Evolutionary conservation across 2,113 vertebrate genomes (phyloP).

Genomic region (Dromiciops gliroides): DNA sequence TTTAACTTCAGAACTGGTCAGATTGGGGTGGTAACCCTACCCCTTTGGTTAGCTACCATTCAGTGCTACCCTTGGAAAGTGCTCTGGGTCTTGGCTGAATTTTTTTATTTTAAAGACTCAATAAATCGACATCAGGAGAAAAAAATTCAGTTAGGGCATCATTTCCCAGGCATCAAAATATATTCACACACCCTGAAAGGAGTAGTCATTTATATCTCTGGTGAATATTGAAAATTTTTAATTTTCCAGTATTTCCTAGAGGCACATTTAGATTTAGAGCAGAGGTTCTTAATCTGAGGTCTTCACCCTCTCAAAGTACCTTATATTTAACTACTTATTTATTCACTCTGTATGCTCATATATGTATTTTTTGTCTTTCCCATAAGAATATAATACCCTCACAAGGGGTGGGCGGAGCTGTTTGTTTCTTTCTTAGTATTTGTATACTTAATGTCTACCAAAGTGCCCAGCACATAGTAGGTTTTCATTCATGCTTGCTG

Average conservation of each 20-base stretch:
- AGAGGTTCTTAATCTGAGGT: not conserved
- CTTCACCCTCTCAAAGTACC: not conserved
- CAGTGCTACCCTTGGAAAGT: not conserved
- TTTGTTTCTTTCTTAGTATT: not conserved
- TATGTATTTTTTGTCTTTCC: not conserved
- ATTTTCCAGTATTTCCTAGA: not conserved
- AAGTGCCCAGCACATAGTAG: not conserved
- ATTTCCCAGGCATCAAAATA: not conserved
- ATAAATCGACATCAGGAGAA: not conserved
- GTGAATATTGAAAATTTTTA: not conserved
- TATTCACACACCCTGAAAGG: not conserved
- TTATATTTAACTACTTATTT: not conserved
- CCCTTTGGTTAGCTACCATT: not conserved
- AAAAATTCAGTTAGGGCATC: slow-evolving; percentile 17
- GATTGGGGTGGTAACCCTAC: not conserved
- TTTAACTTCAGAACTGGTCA: not conserved
- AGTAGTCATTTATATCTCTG: not conserved
- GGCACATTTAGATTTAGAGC: slow-evolving; percentile 17
- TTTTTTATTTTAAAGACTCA: not conserved
- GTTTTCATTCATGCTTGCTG: not conserved
- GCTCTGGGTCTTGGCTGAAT: not conserved
- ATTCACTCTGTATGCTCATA: not conserved
- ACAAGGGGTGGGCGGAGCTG: not conserved
- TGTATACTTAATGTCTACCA: not conserved
- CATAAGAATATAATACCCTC: not conserved